Evolutionary conservation across 2,113 vertebrate genomes (phyloP).

Genomic region (Bostrychus sinensis): DNA sequence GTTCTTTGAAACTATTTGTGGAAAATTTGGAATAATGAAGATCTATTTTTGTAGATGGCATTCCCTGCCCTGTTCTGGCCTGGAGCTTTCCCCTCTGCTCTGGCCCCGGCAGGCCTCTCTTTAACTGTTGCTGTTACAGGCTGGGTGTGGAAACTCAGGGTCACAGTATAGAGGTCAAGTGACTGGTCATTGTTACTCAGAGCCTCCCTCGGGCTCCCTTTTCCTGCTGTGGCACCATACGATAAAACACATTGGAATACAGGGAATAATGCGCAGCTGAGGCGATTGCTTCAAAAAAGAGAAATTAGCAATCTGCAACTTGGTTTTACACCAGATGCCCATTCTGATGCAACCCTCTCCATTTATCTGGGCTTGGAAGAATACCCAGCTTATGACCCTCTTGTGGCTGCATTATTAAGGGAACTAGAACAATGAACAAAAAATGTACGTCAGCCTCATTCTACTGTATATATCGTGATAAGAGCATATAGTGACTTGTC

Average conservation of each 20-base stretch:
- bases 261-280: slow-evolving; percentile 61
- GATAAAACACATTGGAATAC: slow-evolving; percentile 92
- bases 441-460: slow-evolving; percentile 30
- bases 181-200: slow-evolving; percentile 87
- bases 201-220: slow-evolving; percentile 77
- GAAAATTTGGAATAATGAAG: slow-evolving; percentile 77
- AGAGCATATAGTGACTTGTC: slow-evolving; percentile 28
- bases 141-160: slow-evolving; percentile 90
- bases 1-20: slow-evolving; percentile 79
- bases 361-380: no score
- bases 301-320: no score
- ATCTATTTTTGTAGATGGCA: slow-evolving; percentile 81
- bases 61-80: slow-evolving; percentile 75
- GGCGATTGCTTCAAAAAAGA: slow-evolving; percentile 27
- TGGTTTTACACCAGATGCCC: no score
- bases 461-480: slow-evolving; percentile 15
- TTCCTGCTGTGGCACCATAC: slow-evolving; percentile 90
- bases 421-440: slow-evolving; percentile 6
- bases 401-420: slow-evolving; percentile 7
- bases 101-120: slow-evolving; percentile 30
- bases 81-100: slow-evolving; percentile 38
- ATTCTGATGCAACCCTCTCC: no score
- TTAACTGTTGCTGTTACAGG: slow-evolving; percentile 61
- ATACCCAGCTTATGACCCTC: no score
- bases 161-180: slow-evolving; percentile 85